These are phyloP conservation scores for Hymenopus coronatus DNA, from an alignment of 2,888 invertebrate species.

Conservation along the genomic window DNA sequence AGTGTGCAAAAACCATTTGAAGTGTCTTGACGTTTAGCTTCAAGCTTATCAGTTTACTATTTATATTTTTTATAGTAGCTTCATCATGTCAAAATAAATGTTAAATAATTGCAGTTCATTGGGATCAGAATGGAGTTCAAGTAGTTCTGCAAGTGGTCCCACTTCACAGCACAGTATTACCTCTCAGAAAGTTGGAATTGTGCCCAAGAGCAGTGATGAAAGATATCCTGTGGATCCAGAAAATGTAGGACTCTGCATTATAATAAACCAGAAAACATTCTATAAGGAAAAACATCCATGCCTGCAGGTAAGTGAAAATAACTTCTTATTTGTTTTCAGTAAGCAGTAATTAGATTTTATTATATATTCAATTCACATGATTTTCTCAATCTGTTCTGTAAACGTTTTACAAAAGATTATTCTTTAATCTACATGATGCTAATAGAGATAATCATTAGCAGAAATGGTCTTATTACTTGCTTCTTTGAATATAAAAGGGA, in stretches of 20 bases:
- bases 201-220: constrained; percentile 29
- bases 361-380: too few relatives aligned
- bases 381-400: too few relatives aligned
- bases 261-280: constrained; percentile 45
- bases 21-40: too few relatives aligned
- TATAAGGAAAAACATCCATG: constrained; percentile 22
- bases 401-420: too few relatives aligned
- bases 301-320: constrained; percentile 24
- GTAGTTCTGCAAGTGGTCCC: neutral
- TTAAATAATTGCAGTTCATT: neutral
- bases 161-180: constrained; percentile 36
- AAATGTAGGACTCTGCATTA: constrained; percentile 43
- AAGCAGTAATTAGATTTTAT: neutral
- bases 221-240: constrained; percentile 42
- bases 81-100: too few relatives aligned
- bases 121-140: neutral
- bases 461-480: too few relatives aligned
- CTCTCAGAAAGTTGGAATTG: constrained; percentile 36
- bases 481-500: too few relatives aligned
- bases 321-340: neutral
- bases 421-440: too few relatives aligned
- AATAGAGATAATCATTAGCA: too few relatives aligned
- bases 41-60: too few relatives aligned
- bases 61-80: too few relatives aligned
- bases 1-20: too few relatives aligned